Conservation (phyloP, 2,888 invertebrate genomes). For the Phaedon cochleariae region DNA sequence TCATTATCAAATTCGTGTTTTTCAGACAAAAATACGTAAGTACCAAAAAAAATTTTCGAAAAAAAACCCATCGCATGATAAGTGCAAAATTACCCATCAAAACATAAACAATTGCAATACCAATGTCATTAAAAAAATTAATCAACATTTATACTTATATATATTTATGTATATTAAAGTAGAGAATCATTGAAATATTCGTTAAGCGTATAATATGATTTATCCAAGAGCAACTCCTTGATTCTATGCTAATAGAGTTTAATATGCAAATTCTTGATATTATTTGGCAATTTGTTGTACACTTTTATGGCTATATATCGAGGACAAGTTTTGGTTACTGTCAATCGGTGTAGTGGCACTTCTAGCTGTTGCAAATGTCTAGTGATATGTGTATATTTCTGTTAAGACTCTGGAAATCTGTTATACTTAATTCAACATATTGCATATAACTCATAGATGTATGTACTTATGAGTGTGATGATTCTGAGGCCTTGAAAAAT, state of each 20-base stretch:
- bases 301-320: no score
- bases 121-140: not conserved
- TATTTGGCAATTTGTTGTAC: not conserved
- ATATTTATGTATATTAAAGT: not conserved
- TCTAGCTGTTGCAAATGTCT: no score
- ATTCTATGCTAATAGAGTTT: conserved; percentile 1
- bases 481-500: not conserved
- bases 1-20: no score
- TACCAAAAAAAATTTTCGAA: no score
- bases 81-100: no score
- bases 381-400: no score
- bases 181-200: conserved; percentile 3
- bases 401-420: no score
- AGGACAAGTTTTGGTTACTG: no score
- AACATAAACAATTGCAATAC: not conserved
- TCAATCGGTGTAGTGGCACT: not conserved
- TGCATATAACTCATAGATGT: conserved; percentile 11
- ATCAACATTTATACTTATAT: not conserved
- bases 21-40: no score
- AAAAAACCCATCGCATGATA: no score
- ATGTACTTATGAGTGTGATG: not conserved
- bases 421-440: conserved; percentile 3
- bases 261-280: not conserved
- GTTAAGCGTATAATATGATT: conserved; percentile 2
- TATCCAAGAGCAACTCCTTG: conserved; percentile 6